A percentile compares a stretch with the other conserved stretches of the same genome.
Conservation (phyloP, 2,797 vertebrate genomes). For the Tiaroga cobitis region DNA sequence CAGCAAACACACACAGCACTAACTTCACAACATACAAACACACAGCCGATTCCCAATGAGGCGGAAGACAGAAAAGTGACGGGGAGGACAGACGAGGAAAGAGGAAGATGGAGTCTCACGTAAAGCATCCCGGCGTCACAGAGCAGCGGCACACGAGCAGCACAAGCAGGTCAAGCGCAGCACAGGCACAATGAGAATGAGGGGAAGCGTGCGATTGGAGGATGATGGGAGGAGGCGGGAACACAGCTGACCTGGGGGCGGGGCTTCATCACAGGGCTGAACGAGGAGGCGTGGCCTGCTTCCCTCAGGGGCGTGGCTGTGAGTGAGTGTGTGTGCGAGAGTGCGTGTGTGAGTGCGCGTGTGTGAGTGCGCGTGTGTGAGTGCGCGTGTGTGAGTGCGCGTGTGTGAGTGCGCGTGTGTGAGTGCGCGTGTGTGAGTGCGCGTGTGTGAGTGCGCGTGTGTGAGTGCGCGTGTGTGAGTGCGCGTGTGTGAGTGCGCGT, state of each 20-base stretch:
- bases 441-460: no score
- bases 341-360: no score
- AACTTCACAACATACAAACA: not conserved
- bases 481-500: no score
- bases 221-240: conserved; percentile 74
- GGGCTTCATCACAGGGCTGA: conserved; percentile 73
- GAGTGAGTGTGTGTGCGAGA: no score
- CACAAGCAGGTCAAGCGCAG: not conserved
- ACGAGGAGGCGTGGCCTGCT: conserved; percentile 76
- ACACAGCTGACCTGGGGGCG: conserved; percentile 89
- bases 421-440: no score
- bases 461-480: no score
- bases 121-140: conserved; percentile 52
- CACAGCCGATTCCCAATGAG: not conserved
- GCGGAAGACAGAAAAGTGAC: conserved; percentile 6
- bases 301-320: conserved; percentile 80
- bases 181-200: conserved; percentile 28
- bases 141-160: conserved; percentile 12
- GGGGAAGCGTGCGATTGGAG: conserved; percentile 49
- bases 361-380: no score
- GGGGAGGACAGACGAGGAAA: conserved; percentile 20
- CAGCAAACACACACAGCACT: not conserved
- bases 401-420: no score
- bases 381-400: no score
- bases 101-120: conserved; percentile 26